Evolutionary conservation across 2,113 vertebrate species (phyloP).

Genomic region (Electrona antarctica): DNA sequence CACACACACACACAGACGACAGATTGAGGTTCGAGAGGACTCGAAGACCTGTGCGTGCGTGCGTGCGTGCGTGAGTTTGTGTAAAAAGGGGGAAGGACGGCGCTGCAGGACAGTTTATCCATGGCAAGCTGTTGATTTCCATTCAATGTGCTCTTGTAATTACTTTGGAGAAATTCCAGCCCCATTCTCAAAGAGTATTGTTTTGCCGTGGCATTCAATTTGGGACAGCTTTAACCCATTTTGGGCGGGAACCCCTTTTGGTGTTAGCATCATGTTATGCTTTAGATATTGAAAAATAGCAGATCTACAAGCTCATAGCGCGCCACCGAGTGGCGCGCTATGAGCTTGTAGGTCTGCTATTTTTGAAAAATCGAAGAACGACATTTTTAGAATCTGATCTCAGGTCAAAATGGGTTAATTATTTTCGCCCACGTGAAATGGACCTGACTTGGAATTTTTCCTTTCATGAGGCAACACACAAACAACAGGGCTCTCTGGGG

Average conservation of each 20-base stretch:
- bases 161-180: conserved; percentile 71
- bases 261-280: too few relatives aligned
- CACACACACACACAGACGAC: too few relatives aligned
- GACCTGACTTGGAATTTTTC: conserved; percentile 40
- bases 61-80: not conserved
- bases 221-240: conserved; percentile 62
- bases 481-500: conserved; percentile 17
- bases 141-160: conserved; percentile 73
- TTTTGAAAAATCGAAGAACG: too few relatives aligned
- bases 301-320: too few relatives aligned
- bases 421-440: conserved; percentile 58
- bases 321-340: too few relatives aligned
- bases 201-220: conserved; percentile 60
- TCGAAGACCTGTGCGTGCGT: not conserved
- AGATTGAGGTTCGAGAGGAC: too few relatives aligned
- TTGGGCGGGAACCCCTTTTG: too few relatives aligned
- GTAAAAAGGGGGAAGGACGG: conserved; percentile 14
- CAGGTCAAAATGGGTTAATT: too few relatives aligned
- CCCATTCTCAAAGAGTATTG: conserved; percentile 47
- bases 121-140: conserved; percentile 53
- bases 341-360: too few relatives aligned
- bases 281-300: too few relatives aligned
- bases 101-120: conserved; percentile 37
- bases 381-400: too few relatives aligned
- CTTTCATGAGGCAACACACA: conserved; percentile 36